These are phyloP conservation scores for Sphinx pinastri DNA, from an alignment of 2,888 invertebrate genomes.

Conservation along the genomic window DNA sequence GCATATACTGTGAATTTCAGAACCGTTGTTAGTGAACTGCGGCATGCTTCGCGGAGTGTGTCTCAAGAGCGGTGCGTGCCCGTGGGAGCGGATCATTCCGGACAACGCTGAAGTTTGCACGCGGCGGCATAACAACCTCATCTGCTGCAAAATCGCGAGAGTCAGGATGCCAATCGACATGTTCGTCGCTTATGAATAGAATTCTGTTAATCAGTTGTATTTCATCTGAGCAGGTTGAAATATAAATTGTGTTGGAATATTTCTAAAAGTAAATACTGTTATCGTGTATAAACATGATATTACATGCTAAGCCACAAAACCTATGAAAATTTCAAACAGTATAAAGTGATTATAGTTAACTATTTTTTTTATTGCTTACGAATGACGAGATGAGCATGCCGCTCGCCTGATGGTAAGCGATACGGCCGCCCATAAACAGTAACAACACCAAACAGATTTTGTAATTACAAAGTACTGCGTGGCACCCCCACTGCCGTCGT, in stretches of 20 bases:
- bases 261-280: too few species aligned
- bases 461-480: too few species aligned
- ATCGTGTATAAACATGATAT: too few species aligned
- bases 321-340: too few species aligned
- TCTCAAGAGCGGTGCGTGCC: slow-evolving; percentile 47
- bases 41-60: slow-evolving; percentile 47
- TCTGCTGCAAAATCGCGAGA: slow-evolving; percentile 51
- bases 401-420: too few species aligned
- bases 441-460: too few species aligned
- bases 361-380: too few species aligned
- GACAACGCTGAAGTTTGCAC: slow-evolving; percentile 42
- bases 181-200: slow-evolving; percentile 36
- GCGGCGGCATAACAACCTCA: slow-evolving; percentile 33
- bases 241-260: neutral
- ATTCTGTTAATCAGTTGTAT: neutral
- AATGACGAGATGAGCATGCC: too few species aligned
- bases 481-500: too few species aligned
- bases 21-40: slow-evolving; percentile 38
- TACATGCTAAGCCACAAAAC: too few species aligned
- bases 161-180: slow-evolving; percentile 46
- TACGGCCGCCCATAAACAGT: too few species aligned
- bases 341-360: too few species aligned
- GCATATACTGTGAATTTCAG: slow-evolving; percentile 35
- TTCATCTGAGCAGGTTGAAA: neutral
- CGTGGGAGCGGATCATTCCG: slow-evolving; percentile 40